Conservation (phyloP, 2,113 vertebrate species). For the Plestiodon gilberti region DNA sequence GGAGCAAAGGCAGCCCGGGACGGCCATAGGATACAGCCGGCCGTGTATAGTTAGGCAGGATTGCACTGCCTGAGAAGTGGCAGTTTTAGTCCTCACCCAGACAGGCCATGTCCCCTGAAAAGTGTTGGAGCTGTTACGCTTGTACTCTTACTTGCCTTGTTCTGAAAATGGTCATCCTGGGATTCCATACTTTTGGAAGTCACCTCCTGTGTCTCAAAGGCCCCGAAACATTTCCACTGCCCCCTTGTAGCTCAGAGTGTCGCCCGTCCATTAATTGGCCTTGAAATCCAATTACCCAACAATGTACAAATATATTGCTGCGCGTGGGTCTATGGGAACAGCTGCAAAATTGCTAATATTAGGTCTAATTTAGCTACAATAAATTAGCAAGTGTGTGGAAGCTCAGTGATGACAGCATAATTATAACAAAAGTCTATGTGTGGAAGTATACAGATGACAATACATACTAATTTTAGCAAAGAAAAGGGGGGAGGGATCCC, state of each 20-base stretch:
- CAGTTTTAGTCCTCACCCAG: constrained; percentile 14
- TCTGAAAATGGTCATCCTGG: not conserved
- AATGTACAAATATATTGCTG: constrained; percentile 74
- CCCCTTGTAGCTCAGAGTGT: constrained; percentile 57
- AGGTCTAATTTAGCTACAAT: constrained; percentile 86
- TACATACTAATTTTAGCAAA: constrained; percentile 83
- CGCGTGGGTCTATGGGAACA: constrained; percentile 78
- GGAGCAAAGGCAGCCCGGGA: no score
- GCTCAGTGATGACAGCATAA: constrained; percentile 84
- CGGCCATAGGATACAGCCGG: no score
- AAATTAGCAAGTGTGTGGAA: constrained; percentile 85
- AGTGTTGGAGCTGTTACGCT: constrained; percentile 35
- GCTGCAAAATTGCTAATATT: constrained; percentile 89
- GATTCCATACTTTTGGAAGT: constrained; percentile 44
- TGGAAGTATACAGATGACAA: constrained; percentile 84
- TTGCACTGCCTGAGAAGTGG: no score
- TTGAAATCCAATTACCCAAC: constrained; percentile 81
- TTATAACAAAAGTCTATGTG: constrained; percentile 85
- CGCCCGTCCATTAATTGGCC: constrained; percentile 52
- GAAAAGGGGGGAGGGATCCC: constrained; percentile 41
- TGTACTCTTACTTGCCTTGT: constrained; percentile 35
- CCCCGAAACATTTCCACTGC: constrained; percentile 50
- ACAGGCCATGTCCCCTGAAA: not conserved
- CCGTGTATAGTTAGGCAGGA: no score
- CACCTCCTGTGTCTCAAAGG: constrained; percentile 13